Conservation (phyloP, 2,888 invertebrate species). For the Pharmacophagus antenor region DNA sequence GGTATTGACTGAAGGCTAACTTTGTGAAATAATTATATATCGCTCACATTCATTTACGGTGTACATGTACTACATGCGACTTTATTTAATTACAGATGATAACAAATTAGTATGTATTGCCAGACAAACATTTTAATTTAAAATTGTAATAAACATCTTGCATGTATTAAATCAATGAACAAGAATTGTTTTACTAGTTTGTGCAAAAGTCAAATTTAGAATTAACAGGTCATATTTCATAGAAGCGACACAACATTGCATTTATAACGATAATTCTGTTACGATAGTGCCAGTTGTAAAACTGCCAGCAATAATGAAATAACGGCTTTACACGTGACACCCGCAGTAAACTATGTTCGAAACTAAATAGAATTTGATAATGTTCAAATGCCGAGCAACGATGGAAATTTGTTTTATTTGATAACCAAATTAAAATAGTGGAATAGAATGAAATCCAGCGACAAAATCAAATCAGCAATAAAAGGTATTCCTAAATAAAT, state of each 20-base stretch:
- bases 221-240: slow-evolving; percentile 20
- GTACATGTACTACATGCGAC: no score
- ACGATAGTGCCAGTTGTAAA: slow-evolving; percentile 27
- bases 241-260: slow-evolving; percentile 23
- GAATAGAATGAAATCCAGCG: background rate
- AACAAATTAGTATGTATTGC: no score
- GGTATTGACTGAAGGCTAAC: no score
- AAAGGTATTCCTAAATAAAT: slow-evolving; percentile 26
- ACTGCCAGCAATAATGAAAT: slow-evolving; percentile 29
- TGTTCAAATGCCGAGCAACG: slow-evolving; percentile 5
- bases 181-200: background rate
- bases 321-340: slow-evolving; percentile 25
- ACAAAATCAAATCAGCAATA: slow-evolving; percentile 15
- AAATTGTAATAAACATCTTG: no score
- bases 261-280: slow-evolving; percentile 29
- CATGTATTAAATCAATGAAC: background rate
- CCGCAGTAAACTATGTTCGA: background rate
- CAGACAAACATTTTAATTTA: no score
- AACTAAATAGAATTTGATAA: slow-evolving; percentile 27
- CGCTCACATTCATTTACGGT: no score
- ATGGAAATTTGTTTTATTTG: slow-evolving; percentile 7
- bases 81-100: no score
- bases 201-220: slow-evolving; percentile 7
- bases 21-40: no score
- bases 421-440: slow-evolving; percentile 18